Evolutionary conservation across 2,113 vertebrate genomes (phyloP), one percentile per base, ranked within the genome.

Genomic region (Terrapene triunguis): DNA sequence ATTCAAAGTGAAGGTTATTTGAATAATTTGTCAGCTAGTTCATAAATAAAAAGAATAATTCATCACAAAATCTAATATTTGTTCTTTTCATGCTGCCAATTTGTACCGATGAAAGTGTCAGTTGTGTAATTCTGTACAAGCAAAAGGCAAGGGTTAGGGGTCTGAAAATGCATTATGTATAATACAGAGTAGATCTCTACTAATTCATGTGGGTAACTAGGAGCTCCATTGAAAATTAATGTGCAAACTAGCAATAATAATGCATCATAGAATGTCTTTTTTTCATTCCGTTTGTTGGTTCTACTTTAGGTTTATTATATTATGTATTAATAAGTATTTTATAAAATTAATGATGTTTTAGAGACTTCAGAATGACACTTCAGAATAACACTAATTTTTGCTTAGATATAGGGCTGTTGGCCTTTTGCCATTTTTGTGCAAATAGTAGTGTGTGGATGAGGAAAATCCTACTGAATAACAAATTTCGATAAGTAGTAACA

Each of bases 161-260:
- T 89, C 44, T n/a, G 10, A 57, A 90, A 35, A 84, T 44, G 16
- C 85, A 1, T 48, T 85, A 85, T 35, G 1, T 82, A 69, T 80
- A 69, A 59, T 5, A 74, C 13, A 69, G 13, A 84, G 4, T 0
- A 0, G 47, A 55, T 85, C 2, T 53, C 88, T 87, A 83, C 79
- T 88, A 85, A 88, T 47, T 89, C 42, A 84, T 47, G 22, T 24
- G 54, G 5, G 10, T 62, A 89, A 80, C 3, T 54, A 32, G 32
- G 62, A 62, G 25, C 13, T 91, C 42, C 62, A 14, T 78, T 11
- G 89, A 22, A 94, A 96, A 95, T 82, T 55, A 80, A 89, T n/a
- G 29, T n/a, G 62, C 62, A 65, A 35, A n/a, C 32, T 35, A 65
- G 7, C 62, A 65, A 65, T 35, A 35, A n/a, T 65, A 65, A n/a